Base-by-base conservation (phyloP, 2,113 vertebrate genomes). In the Gulo gulo region DNA sequence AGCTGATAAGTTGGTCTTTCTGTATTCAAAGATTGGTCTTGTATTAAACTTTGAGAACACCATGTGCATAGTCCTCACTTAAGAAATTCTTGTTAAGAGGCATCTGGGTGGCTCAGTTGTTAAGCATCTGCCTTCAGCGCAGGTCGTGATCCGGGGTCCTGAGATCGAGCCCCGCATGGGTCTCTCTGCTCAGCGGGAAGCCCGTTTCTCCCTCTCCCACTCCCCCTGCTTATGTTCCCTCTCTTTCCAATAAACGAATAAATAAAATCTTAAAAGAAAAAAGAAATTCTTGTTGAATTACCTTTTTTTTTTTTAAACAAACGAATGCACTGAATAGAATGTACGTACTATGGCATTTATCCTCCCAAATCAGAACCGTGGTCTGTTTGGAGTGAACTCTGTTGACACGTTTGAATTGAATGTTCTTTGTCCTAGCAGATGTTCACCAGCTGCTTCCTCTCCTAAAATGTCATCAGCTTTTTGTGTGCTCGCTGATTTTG, bases 381-480 rank as follows among this genome's bases (percentile, higher is more conserved):
- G 31, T 93, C 63, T 73, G 10, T 79, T 76, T 69, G 39, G 86
- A 91, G 89, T 97, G 84, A 57, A 91, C 20, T 94, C n/a, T 95
- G 74, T 97, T 95, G 89, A 88, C 88, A 67, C 69, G 39, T 21
- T 97, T 94, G 76, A 94, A 76, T 96, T 85, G 81, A 81, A 80
- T 90, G 10, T 84, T 91, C 29, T 95, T 34, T 92, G 10, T 97
- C 79, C 6, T 94, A 85, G n/a, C 95, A 95, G 91, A 95, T 96
- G 91, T 95, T 97, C 79, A 71, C 78, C 96, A 97, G 86, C 95
- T 98, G 94, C 34, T 98, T 94, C 79, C 73, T 93, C 31, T 45
- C 59, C 63, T 87, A 87, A 50, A 96, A 90, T 88, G 50, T 69
- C 90, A 71, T 90, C 63, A 71, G 71, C n/a, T 97, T 79, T 73